These are phyloP conservation scores for Tethea ocularis DNA, from an alignment of 2,888 invertebrate species.

Conservation along the genomic window DNA sequence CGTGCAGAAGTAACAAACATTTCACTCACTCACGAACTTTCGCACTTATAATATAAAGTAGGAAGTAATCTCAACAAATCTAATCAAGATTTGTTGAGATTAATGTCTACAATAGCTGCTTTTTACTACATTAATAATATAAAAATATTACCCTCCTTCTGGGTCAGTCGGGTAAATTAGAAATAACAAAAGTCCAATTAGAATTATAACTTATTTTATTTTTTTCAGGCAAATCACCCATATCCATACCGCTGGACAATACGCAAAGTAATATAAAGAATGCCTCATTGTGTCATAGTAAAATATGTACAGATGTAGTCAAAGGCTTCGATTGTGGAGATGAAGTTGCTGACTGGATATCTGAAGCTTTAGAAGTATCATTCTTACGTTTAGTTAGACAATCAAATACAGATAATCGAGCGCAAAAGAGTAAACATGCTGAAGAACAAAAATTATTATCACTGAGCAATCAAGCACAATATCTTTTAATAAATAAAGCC, in stretches of 20 bases:
- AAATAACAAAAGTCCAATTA: too few relatives aligned
- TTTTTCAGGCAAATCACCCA: constrained; percentile 76
- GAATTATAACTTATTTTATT: neutral
- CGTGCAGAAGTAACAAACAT: too few relatives aligned
- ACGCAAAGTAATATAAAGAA: constrained; percentile 42
- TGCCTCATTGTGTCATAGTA: constrained; percentile 87
- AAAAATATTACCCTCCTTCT: too few relatives aligned
- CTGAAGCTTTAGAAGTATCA: constrained; percentile 86
- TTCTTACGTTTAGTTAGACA: constrained; percentile 89
- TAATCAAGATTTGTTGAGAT: too few relatives aligned
- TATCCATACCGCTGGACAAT: constrained; percentile 80
- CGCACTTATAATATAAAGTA: too few relatives aligned
- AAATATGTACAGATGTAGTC: constrained; percentile 93
- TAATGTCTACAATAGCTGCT: too few relatives aligned
- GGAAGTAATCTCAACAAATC: too few relatives aligned
- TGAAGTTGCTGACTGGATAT: constrained; percentile 91
- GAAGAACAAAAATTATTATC: constrained; percentile 71
- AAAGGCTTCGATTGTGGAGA: constrained; percentile 93
- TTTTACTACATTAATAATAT: too few relatives aligned
- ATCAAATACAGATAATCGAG: constrained; percentile 61
- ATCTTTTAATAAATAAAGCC: constrained; percentile 90
- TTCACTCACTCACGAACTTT: too few relatives aligned
- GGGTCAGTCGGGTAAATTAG: too few relatives aligned
- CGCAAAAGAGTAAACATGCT: constrained; percentile 57
- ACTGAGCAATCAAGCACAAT: constrained; percentile 93